These are phyloP conservation scores for Leptura quadrifasciata DNA, from an alignment of 2,888 invertebrate genomes.

Conservation along the genomic window DNA sequence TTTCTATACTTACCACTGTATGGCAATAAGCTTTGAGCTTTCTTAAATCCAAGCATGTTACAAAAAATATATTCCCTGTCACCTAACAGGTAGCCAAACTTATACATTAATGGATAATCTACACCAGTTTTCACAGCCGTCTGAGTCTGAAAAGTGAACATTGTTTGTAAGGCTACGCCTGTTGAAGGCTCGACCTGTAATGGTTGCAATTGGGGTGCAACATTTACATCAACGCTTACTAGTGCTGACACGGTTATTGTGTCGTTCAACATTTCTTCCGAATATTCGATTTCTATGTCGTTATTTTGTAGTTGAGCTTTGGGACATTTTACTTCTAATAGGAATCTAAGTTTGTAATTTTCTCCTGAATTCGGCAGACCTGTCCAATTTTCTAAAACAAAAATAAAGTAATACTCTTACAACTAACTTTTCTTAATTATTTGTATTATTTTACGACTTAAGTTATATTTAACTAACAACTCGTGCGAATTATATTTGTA, in stretches of 20 bases:
- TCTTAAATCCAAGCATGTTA: not conserved
- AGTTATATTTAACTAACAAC: no score
- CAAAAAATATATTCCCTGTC: constrained; percentile 31
- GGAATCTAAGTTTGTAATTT: constrained; percentile 21
- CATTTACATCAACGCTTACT: constrained; percentile 13
- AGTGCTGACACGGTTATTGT: constrained; percentile 21
- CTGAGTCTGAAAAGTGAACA: constrained; percentile 8
- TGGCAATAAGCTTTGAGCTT: constrained; percentile 21
- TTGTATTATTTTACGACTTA: no score
- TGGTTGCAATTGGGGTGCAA: constrained; percentile 19
- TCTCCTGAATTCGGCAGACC: constrained; percentile 14
- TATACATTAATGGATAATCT: constrained; percentile 12
- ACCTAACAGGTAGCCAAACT: constrained; percentile 26
- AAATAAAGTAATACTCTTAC: no score
- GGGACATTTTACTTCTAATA: constrained; percentile 26
- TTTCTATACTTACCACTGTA: constrained; percentile 13
- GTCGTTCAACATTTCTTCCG: constrained; percentile 16
- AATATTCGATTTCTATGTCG: constrained; percentile 27
- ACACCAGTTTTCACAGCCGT: constrained; percentile 2
- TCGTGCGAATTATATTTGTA: no score
- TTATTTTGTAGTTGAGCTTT: constrained; percentile 20
- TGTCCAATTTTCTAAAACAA: constrained; percentile 3
- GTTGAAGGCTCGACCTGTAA: not conserved
- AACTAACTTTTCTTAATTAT: no score
- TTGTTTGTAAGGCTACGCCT: constrained; percentile 26